These are phyloP conservation scores for Meganola albula DNA, from an alignment of 2,888 invertebrate species.

Conservation along the genomic window DNA sequence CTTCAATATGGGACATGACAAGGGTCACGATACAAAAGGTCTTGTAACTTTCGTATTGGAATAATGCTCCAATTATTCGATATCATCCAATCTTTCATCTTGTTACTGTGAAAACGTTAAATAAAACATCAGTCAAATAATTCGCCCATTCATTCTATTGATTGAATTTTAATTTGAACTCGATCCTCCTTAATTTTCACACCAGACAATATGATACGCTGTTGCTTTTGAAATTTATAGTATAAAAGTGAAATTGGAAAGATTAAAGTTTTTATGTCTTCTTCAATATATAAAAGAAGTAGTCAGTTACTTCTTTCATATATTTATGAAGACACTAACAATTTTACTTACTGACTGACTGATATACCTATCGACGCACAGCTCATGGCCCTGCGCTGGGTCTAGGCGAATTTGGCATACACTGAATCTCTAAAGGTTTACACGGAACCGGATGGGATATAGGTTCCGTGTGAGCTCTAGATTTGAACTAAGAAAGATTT, in stretches of 20 bases:
- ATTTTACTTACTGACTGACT: no score
- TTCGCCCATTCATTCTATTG: slow-evolving; percentile 38
- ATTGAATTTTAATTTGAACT: slow-evolving; percentile 41
- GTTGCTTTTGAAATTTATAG: neutral
- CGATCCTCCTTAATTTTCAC: slow-evolving; percentile 32
- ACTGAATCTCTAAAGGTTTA: no score
- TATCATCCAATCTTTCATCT: slow-evolving; percentile 25
- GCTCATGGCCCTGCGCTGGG: no score
- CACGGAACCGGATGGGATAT: no score
- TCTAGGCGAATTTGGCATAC: no score
- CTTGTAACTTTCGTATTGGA: slow-evolving; percentile 13
- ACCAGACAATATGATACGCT: slow-evolving; percentile 23
- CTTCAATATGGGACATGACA: slow-evolving; percentile 20
- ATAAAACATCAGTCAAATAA: slow-evolving; percentile 42
- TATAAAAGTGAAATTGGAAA: neutral
- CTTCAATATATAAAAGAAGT: no score
- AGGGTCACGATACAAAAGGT: slow-evolving; percentile 16
- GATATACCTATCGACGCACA: no score
- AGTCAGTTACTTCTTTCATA: no score
- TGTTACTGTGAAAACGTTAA: slow-evolving; percentile 41
- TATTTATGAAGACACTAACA: no score
- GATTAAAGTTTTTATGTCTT: no score
- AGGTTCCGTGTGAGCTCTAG: no score
- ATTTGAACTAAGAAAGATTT: no score
- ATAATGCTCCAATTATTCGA: slow-evolving; percentile 24